Evolutionary conservation across 2,113 vertebrate genomes (phyloP).

Genomic region (Halichoeres trimaculatus): DNA sequence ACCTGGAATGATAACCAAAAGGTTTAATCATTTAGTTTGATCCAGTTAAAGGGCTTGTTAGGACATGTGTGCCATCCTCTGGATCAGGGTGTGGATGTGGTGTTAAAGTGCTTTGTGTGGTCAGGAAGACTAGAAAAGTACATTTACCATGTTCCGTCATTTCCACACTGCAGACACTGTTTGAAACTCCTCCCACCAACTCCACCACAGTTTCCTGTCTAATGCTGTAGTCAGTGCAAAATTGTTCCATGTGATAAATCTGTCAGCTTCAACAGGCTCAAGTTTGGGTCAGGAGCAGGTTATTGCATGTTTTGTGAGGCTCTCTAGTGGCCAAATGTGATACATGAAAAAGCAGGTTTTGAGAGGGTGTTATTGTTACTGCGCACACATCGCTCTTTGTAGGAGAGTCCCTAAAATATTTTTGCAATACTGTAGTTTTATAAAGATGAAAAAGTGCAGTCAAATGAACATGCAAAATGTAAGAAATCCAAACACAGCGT

Average conservation of each 20-base stretch:
- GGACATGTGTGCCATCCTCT: too few relatives aligned
- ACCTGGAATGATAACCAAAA: constrained; percentile 43
- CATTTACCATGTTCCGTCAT: not conserved
- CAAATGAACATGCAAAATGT: too few relatives aligned
- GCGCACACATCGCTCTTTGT: constrained; percentile 3
- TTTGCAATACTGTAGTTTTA: not conserved
- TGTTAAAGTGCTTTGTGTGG: too few relatives aligned
- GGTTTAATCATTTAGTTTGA: constrained; percentile 13
- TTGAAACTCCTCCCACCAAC: not conserved
- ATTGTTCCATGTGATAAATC: constrained; percentile 27
- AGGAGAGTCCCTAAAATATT: not conserved
- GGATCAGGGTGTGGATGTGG: too few relatives aligned
- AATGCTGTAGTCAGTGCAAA: constrained; percentile 19
- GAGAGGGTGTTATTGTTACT: constrained; percentile 33
- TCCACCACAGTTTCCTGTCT: constrained; percentile 30
- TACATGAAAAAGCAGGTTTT: constrained; percentile 16
- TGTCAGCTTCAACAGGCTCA: constrained; percentile 19
- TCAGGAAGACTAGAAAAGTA: too few relatives aligned
- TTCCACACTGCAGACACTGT: not conserved
- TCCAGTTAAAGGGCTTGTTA: constrained; percentile 10
- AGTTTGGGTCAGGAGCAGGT: constrained; percentile 3
- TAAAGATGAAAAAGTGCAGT: not conserved
- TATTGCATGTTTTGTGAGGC: constrained; percentile 48
- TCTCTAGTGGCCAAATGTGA: constrained; percentile 66
- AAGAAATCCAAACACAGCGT: not conserved